A percentile compares a stretch with the other conserved stretches of the same genome.
phyloP scores from a whole-genome alignment of 2,797 vertebrate species.

The Clamator glandarius region DNA sequence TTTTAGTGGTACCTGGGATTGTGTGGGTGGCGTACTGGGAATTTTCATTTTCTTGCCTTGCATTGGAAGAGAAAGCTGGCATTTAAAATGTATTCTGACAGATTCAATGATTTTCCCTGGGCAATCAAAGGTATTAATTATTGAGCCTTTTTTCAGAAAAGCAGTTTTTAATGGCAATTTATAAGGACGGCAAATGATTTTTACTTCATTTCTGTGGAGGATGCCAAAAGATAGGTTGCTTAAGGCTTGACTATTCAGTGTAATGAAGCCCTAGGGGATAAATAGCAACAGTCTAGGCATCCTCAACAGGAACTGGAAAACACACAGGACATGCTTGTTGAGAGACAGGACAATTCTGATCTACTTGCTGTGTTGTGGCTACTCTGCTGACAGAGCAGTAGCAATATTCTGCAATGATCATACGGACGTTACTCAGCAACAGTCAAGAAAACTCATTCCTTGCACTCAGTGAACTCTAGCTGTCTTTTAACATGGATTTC shows the following conservation, averaged over 20 bases:
- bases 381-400: background rate
- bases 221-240: slow-evolving; percentile 67
- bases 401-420: background rate
- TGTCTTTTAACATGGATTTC: background rate
- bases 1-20: slow-evolving; percentile 24
- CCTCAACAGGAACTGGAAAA: slow-evolving; percentile 35
- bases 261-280: slow-evolving; percentile 67
- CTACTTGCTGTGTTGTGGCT: background rate
- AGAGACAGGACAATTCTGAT: slow-evolving; percentile 23
- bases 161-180: slow-evolving; percentile 66
- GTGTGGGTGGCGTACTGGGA: slow-evolving; percentile 7
- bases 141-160: slow-evolving; percentile 65
- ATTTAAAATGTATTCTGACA: slow-evolving; percentile 60
- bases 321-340: background rate
- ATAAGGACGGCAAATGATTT: slow-evolving; percentile 55
- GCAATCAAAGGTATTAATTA: slow-evolving; percentile 74
- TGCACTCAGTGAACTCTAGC: fast-evolving
- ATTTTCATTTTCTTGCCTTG: slow-evolving; percentile 11
- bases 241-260: slow-evolving; percentile 50
- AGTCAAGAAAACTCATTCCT: background rate
- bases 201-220: slow-evolving; percentile 53
- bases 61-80: slow-evolving; percentile 32
- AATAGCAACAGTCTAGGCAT: slow-evolving; percentile 52
- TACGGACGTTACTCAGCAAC: fast-evolving
- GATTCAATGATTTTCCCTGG: slow-evolving; percentile 60